Conservation (phyloP, 2,888 invertebrate species). For the Hermodice carunculata region DNA sequence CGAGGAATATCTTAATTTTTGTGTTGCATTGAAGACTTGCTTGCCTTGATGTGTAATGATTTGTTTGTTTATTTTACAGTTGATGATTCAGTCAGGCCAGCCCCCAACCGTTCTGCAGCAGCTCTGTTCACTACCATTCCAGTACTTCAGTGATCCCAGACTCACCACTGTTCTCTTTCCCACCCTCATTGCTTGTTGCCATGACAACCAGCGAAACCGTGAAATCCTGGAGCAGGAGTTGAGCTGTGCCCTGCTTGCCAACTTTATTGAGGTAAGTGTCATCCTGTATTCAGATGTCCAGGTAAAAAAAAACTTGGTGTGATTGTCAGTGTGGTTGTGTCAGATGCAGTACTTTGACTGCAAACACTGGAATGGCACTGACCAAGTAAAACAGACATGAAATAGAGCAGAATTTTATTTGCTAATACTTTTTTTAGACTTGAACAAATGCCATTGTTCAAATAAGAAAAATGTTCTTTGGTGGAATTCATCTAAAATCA, state of each 20-base stretch:
- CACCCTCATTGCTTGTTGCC: constrained; percentile 77
- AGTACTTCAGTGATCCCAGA: constrained; percentile 84
- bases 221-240: constrained; percentile 82
- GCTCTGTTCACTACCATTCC: constrained; percentile 84
- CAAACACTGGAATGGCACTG: too few relatives aligned
- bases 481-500: too few relatives aligned
- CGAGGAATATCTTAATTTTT: too few relatives aligned
- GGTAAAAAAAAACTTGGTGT: too few relatives aligned
- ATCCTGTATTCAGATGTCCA: background rate
- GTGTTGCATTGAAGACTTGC: too few relatives aligned
- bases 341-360: too few relatives aligned
- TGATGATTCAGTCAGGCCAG: constrained; percentile 81
- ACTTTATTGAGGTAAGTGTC: constrained; percentile 69
- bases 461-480: too few relatives aligned
- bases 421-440: too few relatives aligned
- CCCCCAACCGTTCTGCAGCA: constrained; percentile 86
- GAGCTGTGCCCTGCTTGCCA: constrained; percentile 69
- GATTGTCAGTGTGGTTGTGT: too few relatives aligned
- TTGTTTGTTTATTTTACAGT: constrained; percentile 71
- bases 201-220: constrained; percentile 57
- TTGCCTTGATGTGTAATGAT: background rate
- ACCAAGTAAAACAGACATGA: too few relatives aligned
- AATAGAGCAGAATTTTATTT: too few relatives aligned
- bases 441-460: too few relatives aligned
- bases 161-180: constrained; percentile 83